Percentiles rank a stretch among this genome's conserved stretches.
These are phyloP conservation scores for Argopecten irradians DNA, from an alignment of 1,140 invertebrate genomes.

Conservation along the genomic window DNA sequence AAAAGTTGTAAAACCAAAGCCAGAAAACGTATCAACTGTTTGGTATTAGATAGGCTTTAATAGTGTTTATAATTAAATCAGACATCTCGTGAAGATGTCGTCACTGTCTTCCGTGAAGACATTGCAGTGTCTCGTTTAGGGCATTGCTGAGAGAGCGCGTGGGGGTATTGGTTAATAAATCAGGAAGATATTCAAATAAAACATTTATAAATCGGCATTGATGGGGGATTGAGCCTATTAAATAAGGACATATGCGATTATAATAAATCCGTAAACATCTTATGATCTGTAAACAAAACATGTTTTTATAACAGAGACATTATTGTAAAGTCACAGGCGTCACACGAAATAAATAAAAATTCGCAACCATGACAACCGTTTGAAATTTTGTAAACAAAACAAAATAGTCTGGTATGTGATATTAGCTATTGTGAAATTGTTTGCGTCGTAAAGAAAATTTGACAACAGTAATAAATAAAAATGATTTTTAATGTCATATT, in stretches of 20 bases:
- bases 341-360: too few species aligned
- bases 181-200: not conserved
- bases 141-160: not conserved
- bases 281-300: not conserved
- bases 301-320: too few species aligned
- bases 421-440: too few species aligned
- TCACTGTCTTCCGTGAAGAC: not conserved
- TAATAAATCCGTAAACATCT: not conserved
- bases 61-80: not conserved
- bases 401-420: too few species aligned
- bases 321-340: too few species aligned
- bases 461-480: too few species aligned
- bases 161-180: not conserved
- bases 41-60: not conserved
- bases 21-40: too few species aligned
- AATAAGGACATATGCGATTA: not conserved
- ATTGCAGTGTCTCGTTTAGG: not conserved
- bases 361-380: too few species aligned
- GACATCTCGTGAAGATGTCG: not conserved
- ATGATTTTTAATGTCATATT: too few species aligned
- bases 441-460: too few species aligned
- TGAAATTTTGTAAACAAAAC: too few species aligned
- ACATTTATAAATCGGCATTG: not conserved
- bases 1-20: not conserved
- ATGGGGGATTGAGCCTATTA: not conserved